Evolutionary conservation across 2,797 vertebrate genomes (phyloP).

Genomic region (Bryconaethiops microstoma): DNA sequence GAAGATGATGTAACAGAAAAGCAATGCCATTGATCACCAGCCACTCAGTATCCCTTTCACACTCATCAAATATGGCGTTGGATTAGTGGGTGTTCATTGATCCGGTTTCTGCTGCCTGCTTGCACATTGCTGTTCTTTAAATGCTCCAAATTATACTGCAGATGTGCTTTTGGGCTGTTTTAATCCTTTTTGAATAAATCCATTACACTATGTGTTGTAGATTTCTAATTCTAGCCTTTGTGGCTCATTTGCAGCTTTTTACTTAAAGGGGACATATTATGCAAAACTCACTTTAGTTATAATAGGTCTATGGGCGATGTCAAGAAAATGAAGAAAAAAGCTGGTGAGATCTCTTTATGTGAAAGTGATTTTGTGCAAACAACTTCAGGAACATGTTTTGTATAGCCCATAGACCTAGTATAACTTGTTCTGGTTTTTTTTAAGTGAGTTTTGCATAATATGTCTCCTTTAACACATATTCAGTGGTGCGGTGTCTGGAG

Average conservation of each 20-base stretch:
- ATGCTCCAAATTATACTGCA: slow-evolving; percentile 7
- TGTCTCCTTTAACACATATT: too few relatives aligned
- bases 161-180: slow-evolving; percentile 2
- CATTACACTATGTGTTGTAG: not conserved
- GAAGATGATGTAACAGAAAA: slow-evolving; percentile 45
- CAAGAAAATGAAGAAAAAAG: too few relatives aligned
- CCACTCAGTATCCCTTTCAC: slow-evolving; percentile 45
- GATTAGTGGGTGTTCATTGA: slow-evolving; percentile 52
- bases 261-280: too few relatives aligned
- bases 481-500: too few relatives aligned
- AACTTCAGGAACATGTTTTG: too few relatives aligned
- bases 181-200: not conserved
- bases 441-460: too few relatives aligned
- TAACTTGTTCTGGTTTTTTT: too few relatives aligned
- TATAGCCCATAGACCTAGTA: too few relatives aligned
- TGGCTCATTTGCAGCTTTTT: not conserved
- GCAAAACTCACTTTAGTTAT: too few relatives aligned
- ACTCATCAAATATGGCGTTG: slow-evolving; percentile 40
- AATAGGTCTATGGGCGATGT: too few relatives aligned
- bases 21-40: slow-evolving; percentile 44
- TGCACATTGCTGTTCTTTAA: slow-evolving; percentile 24
- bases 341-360: too few relatives aligned
- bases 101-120: slow-evolving; percentile 39
- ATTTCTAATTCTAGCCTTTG: not conserved
- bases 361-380: too few relatives aligned